Evolutionary conservation across 2,888 invertebrate species (phyloP), one percentile per base, ranked within the genome.

Genomic region (Seira ritae): DNA sequence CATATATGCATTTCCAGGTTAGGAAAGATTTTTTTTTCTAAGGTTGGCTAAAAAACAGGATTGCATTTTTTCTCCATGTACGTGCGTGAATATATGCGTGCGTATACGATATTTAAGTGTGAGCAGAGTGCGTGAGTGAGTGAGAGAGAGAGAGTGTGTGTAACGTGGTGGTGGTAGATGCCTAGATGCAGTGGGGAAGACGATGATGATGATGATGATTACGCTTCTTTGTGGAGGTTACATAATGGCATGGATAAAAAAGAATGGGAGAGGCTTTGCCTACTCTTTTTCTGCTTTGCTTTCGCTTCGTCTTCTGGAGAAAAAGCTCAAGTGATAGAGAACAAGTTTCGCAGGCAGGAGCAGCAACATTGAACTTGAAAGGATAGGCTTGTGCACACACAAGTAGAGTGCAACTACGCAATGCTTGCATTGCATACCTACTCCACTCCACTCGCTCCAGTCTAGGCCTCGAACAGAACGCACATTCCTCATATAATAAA

Each of bases 291-390:
- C 17, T 60, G 60, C 60, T 60, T 60, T 60, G 60, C 60, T 60
- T 60, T 60, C 60, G 60, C 60, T 60, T 60, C 42, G 12, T 42
- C 42, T 42, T 4, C 60, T 60, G 72, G 19, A 72, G n/a, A 60
- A 60, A 72, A 70, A 70, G 20, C 70, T 42, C 46, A 12, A 15
- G 60, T 60, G 60, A 60, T 60, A 17, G 8, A 42, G 42, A 42
- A 70, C 42, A 37, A 72, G 72, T 72, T 72, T 72, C 17, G 72
- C 72, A 72, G 72, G 72, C 72, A n/a, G n/a, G n/a, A n/a, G n/a
- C n/a, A 42, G 42, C 42, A 72, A 72, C 72, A 72, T 72, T 72
- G 72, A 72, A 72, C 72, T 72, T 72, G 72, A 72, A 20, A 72
- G 72, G 72, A 72, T 72, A 72, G 72, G 72, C 60, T 60, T 31